A percentile compares a stretch with the other conserved stretches of the same genome.
Conservation (phyloP, 1,140 invertebrate species). For the Camponotus floridanus region DNA sequence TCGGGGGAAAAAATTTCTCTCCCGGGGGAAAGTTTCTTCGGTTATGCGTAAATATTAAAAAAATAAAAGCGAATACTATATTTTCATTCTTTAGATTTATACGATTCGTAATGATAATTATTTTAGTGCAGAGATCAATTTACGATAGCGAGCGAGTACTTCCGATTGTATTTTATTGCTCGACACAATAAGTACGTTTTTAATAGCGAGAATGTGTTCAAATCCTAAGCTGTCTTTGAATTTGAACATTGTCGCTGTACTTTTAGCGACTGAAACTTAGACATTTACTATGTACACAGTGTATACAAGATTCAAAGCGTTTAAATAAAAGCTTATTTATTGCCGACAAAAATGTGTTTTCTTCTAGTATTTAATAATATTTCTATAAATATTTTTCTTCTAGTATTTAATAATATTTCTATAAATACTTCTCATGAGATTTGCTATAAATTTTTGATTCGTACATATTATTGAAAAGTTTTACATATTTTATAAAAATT, state of each 20-base stretch:
- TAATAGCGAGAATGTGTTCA: slow-evolving; percentile 64
- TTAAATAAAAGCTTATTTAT: slow-evolving; percentile 84
- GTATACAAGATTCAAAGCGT: slow-evolving; percentile 79
- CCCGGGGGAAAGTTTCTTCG: slow-evolving; percentile 19
- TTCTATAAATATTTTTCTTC: not conserved
- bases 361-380: not conserved
- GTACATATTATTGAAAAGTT: not conserved
- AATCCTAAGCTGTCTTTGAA: slow-evolving; percentile 27
- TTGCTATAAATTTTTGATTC: not conserved
- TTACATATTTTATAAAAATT: not conserved
- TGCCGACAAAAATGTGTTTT: slow-evolving; percentile 65
- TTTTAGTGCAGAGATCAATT: slow-evolving; percentile 43
- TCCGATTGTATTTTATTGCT: slow-evolving; percentile 64
- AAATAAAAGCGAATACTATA: slow-evolving; percentile 12
- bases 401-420: not conserved
- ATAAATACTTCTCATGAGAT: not conserved
- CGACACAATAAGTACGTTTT: slow-evolving; percentile 68
- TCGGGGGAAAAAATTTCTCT: slow-evolving; percentile 19
- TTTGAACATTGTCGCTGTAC: slow-evolving; percentile 67
- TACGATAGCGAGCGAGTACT: slow-evolving; percentile 43
- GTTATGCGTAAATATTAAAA: slow-evolving; percentile 8
- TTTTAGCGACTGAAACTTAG: slow-evolving; percentile 72
- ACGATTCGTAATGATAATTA: slow-evolving; percentile 8
- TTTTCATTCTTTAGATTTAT: slow-evolving; percentile 41
- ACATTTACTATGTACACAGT: slow-evolving; percentile 74